Evolutionary conservation across 2,797 vertebrate species (phyloP).

Genomic region (Typhlichthys subterraneus): DNA sequence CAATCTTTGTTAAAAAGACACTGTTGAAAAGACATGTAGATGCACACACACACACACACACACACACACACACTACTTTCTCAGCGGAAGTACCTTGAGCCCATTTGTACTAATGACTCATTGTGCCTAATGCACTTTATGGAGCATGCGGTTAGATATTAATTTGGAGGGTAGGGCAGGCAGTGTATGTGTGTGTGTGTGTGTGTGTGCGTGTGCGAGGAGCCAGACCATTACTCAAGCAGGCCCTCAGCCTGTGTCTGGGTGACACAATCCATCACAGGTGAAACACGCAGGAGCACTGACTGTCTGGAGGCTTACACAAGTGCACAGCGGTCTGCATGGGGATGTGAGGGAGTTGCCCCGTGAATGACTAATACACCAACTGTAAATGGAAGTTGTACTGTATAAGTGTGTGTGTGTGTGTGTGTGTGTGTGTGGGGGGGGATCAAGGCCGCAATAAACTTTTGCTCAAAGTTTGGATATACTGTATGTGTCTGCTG

Average conservation of each 20-base stretch:
- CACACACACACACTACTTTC: slow-evolving; percentile 38
- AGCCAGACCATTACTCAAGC: slow-evolving; percentile 65
- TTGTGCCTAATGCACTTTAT: slow-evolving; percentile 76
- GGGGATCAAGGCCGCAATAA: not conserved
- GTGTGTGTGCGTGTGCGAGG: slow-evolving; percentile 49
- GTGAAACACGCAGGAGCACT: slow-evolving; percentile 63
- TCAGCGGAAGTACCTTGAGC: slow-evolving; percentile 68
- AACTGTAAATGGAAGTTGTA: slow-evolving; percentile 36
- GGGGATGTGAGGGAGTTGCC: slow-evolving; percentile 31
- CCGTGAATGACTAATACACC: slow-evolving; percentile 49
- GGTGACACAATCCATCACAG: slow-evolving; percentile 68
- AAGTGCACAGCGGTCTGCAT: slow-evolving; percentile 30
- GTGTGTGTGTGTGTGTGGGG: too few species aligned
- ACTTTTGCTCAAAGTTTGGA: too few species aligned
- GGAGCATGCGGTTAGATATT: slow-evolving; percentile 70
- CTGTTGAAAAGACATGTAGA: not conserved
- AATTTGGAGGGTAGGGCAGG: slow-evolving; percentile 56
- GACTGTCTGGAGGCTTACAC: slow-evolving; percentile 43
- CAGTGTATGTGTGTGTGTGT: slow-evolving; percentile 44
- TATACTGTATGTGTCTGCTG: too few species aligned
- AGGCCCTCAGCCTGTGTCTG: slow-evolving; percentile 46
- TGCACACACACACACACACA: slow-evolving; percentile 27
- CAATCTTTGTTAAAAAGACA: not conserved
- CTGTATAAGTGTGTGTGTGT: not conserved
- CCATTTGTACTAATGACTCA: slow-evolving; percentile 79